Percentiles rank a stretch among this genome's conserved stretches.
These are phyloP conservation scores for Micrastur ruficollis DNA, from an alignment of 2,797 vertebrate species.

Conservation along the genomic window DNA sequence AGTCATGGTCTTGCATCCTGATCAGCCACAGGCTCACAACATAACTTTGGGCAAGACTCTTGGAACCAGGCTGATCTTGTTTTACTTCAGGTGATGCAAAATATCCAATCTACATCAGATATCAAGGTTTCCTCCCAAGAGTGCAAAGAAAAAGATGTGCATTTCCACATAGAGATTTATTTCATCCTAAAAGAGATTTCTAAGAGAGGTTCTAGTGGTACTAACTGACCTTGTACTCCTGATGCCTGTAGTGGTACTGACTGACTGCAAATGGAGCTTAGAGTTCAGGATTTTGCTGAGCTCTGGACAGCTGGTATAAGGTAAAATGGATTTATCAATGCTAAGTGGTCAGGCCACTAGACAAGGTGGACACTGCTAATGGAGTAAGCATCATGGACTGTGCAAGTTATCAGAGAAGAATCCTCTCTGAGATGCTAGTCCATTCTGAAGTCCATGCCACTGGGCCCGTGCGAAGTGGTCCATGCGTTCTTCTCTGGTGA, in stretches of 20 bases:
- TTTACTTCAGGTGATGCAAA: not conserved
- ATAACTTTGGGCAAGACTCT: not conserved
- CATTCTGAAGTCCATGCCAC: no score
- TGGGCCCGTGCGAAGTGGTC: no score
- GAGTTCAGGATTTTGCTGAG: not conserved
- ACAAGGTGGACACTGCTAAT: not conserved
- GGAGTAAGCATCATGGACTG: not conserved
- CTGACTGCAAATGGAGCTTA: not conserved
- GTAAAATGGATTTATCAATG: not conserved
- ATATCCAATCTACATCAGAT: not conserved
- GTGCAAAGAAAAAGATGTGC: not conserved
- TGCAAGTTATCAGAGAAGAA: not conserved
- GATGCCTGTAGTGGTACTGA: not conserved
- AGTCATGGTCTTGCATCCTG: not conserved
- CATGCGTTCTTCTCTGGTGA: not conserved
- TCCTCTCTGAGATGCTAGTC: no score
- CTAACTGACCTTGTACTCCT: not conserved
- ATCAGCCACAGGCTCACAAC: not conserved
- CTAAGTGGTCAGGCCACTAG: no score
- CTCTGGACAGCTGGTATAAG: not conserved
- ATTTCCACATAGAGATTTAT: not conserved
- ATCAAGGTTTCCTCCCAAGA: not conserved
- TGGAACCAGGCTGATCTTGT: not conserved
- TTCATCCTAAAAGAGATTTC: not conserved
- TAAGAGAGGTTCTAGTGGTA: rapidly evolving